Evolutionary conservation across 2,888 invertebrate genomes (phyloP).

Genomic region (Melanchra persicariae): DNA sequence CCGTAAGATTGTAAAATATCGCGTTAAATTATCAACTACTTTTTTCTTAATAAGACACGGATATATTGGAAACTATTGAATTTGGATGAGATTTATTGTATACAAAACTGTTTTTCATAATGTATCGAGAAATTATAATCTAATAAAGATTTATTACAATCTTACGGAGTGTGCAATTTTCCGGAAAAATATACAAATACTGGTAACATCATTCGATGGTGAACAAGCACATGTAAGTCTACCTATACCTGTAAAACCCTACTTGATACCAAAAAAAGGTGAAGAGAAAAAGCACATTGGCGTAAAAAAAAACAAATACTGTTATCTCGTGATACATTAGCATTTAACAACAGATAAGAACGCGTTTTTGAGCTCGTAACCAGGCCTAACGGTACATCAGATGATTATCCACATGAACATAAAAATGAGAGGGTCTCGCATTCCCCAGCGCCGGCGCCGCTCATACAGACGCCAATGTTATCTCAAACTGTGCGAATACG

Average conservation of each 20-base stretch:
- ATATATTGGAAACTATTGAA: too few relatives aligned
- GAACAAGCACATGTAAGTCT: too few relatives aligned
- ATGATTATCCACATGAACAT: slow-evolving; percentile 44
- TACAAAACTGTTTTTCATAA: too few relatives aligned
- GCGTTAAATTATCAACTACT: too few relatives aligned
- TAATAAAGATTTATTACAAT: too few relatives aligned
- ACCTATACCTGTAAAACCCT: neutral
- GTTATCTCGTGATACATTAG: slow-evolving; percentile 22
- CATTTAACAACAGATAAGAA: slow-evolving; percentile 33
- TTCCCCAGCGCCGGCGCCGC: slow-evolving; percentile 16
- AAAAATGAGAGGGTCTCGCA: slow-evolving; percentile 37
- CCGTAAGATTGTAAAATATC: too few relatives aligned
- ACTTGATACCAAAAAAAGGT: neutral
- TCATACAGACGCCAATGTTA: slow-evolving; percentile 29
- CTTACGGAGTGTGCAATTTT: too few relatives aligned
- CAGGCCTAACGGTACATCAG: slow-evolving; percentile 33
- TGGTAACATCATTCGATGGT: too few relatives aligned
- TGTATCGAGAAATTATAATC: too few relatives aligned
- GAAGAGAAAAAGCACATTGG: neutral
- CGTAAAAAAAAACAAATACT: neutral
- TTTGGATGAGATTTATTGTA: too few relatives aligned
- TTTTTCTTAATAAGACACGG: too few relatives aligned
- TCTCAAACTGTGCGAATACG: slow-evolving; percentile 37
- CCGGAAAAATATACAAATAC: too few relatives aligned
- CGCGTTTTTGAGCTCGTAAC: slow-evolving; percentile 36